A percentile compares a stretch with the other conserved stretches of the same genome.
Evolutionary conservation across 2,797 vertebrate genomes (phyloP).

Genomic region (Chrosomus eos): DNA sequence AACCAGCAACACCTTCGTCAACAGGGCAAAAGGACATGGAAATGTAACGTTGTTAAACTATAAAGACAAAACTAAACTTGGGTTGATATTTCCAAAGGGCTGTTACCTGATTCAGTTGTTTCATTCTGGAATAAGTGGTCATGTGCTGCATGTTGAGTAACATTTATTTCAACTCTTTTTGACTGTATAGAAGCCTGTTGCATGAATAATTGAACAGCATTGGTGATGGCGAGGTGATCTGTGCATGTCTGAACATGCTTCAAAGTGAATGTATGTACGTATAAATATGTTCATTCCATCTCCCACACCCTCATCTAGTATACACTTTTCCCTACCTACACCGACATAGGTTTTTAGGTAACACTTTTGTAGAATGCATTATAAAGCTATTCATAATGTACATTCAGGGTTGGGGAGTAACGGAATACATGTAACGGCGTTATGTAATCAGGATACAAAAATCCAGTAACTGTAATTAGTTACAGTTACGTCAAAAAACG

Average conservation of each 20-base stretch:
- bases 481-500: no score
- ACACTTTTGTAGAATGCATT: background rate
- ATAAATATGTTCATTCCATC: background rate
- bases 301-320: background rate
- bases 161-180: background rate
- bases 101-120: background rate
- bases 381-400: background rate
- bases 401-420: no score
- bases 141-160: background rate
- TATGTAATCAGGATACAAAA: no score
- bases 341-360: background rate
- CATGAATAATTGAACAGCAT: background rate
- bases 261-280: background rate
- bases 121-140: background rate
- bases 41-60: background rate
- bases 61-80: background rate
- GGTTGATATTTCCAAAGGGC: background rate
- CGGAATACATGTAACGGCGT: no score
- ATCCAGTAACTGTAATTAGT: no score
- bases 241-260: background rate
- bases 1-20: slow-evolving; percentile 17
- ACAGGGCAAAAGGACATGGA: slow-evolving; percentile 27
- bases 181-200: background rate
- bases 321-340: background rate
- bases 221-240: background rate